These are phyloP conservation scores for Corvus hawaiiensis DNA, from an alignment of 2,113 vertebrate genomes.

Conservation along the genomic window DNA sequence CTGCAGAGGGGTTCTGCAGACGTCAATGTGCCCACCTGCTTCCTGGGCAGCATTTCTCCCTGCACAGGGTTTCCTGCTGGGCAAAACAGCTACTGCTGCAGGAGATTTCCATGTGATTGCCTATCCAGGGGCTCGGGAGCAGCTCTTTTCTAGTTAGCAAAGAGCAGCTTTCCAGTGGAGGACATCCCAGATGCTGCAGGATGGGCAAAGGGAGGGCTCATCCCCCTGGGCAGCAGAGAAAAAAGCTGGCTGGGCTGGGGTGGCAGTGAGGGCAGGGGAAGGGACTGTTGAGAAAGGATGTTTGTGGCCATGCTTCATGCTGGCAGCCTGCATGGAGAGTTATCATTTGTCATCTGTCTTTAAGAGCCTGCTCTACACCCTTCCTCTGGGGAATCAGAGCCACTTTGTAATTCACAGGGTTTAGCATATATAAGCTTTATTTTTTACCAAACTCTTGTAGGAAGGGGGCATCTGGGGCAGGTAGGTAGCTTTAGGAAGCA, in stretches of 20 bases:
- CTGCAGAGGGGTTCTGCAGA: not conserved
- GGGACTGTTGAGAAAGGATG: not conserved
- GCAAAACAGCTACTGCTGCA: not conserved
- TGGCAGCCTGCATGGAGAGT: rapidly evolving
- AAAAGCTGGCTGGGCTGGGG: not conserved
- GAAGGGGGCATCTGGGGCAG: not conserved
- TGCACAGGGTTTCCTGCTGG: not conserved
- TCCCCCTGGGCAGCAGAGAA: not conserved
- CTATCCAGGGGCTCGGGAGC: rapidly evolving
- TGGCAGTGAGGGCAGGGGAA: not conserved
- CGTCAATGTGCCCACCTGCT: not conserved
- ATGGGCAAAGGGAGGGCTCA: not conserved
- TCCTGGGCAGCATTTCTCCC: not conserved
- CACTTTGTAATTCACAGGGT: not conserved
- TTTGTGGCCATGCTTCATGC: not conserved
- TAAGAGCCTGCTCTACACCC: not conserved
- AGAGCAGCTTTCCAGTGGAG: not conserved
- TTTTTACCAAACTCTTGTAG: not conserved
- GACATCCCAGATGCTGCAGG: not conserved
- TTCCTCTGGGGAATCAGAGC: not conserved
- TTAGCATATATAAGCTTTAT: not conserved
- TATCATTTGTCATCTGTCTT: not conserved
- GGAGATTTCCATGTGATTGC: not conserved
- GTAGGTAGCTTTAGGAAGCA: not conserved
- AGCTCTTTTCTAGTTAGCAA: not conserved